Evolutionary conservation across 2,113 vertebrate species (phyloP).

Genomic region (Acanthisitta chloris): DNA sequence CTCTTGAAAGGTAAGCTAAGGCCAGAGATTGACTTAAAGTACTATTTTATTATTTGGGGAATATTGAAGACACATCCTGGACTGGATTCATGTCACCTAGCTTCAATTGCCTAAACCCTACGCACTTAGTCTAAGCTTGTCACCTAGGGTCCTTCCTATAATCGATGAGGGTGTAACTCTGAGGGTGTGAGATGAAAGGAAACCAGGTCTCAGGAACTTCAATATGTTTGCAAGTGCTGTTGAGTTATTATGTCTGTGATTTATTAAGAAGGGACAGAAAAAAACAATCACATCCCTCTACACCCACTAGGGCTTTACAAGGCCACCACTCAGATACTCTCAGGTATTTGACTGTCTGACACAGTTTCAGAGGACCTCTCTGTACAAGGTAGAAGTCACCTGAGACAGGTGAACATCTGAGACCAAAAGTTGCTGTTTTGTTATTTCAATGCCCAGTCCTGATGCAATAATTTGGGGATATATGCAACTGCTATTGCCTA

Average conservation of each 20-base stretch:
- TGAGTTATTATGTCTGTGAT: background rate
- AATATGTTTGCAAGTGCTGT: background rate
- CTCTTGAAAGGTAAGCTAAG: background rate
- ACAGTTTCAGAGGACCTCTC: background rate
- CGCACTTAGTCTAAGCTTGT: background rate
- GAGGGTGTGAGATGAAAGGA: background rate
- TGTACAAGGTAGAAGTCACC: background rate
- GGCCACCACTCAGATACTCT: background rate
- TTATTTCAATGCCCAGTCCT: background rate
- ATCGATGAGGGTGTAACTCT: background rate
- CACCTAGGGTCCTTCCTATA: background rate
- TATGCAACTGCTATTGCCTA: background rate
- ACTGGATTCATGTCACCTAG: background rate
- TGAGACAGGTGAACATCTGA: background rate
- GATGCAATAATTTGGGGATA: background rate
- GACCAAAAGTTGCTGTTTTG: background rate
- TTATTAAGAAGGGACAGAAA: background rate
- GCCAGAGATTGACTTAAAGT: background rate
- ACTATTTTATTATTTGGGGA: background rate
- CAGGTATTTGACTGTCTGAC: background rate
- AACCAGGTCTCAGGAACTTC: background rate
- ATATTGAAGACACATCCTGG: background rate
- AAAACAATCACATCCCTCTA: background rate
- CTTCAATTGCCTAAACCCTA: background rate
- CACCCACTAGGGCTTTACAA: background rate